phyloP scores from a whole-genome alignment of 2,888 invertebrate species.

The Acronicta psi region DNA sequence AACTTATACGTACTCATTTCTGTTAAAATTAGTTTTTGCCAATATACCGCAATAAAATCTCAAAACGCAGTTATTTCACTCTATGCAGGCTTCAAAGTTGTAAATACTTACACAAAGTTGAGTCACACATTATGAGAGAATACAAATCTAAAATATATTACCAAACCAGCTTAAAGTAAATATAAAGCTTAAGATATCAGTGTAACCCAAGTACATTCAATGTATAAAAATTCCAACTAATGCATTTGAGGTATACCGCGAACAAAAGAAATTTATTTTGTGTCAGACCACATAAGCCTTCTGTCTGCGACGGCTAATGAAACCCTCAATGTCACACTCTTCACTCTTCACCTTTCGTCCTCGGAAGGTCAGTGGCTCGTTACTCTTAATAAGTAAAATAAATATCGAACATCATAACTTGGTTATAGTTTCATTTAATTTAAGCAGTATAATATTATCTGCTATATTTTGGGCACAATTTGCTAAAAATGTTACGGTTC shows the following conservation, averaged over 20 bases:
- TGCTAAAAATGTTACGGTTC: not conserved
- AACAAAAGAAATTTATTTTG: conserved; percentile 20
- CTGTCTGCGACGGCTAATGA: conserved; percentile 27
- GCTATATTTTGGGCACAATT: not conserved
- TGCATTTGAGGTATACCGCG: not conserved
- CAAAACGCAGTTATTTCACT: too few relatives aligned
- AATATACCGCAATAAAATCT: too few relatives aligned
- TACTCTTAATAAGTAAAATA: conserved; percentile 22
- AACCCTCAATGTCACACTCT: conserved; percentile 30
- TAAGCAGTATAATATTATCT: not conserved
- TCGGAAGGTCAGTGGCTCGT: conserved; percentile 29
- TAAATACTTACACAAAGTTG: too few relatives aligned
- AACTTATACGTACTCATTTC: too few relatives aligned
- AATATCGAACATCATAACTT: conserved; percentile 16
- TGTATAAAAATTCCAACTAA: not conserved
- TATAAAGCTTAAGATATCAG: not conserved
- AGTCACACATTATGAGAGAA: too few relatives aligned
- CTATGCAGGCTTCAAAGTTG: too few relatives aligned
- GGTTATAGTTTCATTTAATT: conserved; percentile 12
- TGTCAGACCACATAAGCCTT: conserved; percentile 25
- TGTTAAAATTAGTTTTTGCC: too few relatives aligned
- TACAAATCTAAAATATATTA: not conserved
- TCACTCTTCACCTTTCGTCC: conserved; percentile 46
- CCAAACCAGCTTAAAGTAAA: not conserved
- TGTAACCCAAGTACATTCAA: not conserved